Conservation (phyloP, 2,113 vertebrate species). For the Neogale vison region DNA sequence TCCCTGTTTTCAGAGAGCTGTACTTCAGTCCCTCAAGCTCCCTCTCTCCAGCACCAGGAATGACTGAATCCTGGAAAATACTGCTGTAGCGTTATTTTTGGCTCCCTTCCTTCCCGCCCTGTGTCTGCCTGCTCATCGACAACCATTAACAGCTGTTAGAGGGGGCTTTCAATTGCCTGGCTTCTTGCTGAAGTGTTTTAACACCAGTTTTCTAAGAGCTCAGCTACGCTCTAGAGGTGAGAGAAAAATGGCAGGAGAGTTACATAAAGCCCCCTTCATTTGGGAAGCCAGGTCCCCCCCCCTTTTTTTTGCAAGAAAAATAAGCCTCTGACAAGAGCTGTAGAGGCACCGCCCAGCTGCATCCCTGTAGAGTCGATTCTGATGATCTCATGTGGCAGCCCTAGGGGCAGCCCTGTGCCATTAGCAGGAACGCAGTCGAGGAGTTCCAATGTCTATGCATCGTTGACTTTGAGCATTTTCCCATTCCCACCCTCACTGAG, state of each 20-base stretch:
- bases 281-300: neutral
- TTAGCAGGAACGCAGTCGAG: neutral
- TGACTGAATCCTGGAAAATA: conserved; percentile 59
- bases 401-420: neutral
- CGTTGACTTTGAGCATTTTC: neutral
- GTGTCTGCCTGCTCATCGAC: conserved; percentile 62
- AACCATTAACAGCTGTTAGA: conserved; percentile 71
- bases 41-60: conserved; percentile 48
- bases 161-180: conserved; percentile 58
- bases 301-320: neutral
- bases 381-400: neutral
- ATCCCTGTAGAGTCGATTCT: neutral
- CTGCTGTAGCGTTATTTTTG: conserved; percentile 64
- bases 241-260: conserved; percentile 32
- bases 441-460: neutral
- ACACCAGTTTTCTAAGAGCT: conserved; percentile 48
- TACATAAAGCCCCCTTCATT: conserved; percentile 22
- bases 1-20: neutral
- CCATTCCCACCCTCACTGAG: neutral
- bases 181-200: conserved; percentile 64
- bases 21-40: neutral
- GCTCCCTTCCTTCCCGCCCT: conserved; percentile 57
- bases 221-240: neutral
- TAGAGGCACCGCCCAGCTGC: neutral
- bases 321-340: conserved; percentile 5